Evolutionary conservation across 2,113 vertebrate genomes (phyloP).

Genomic region (Dipodomys stephensi): DNA sequence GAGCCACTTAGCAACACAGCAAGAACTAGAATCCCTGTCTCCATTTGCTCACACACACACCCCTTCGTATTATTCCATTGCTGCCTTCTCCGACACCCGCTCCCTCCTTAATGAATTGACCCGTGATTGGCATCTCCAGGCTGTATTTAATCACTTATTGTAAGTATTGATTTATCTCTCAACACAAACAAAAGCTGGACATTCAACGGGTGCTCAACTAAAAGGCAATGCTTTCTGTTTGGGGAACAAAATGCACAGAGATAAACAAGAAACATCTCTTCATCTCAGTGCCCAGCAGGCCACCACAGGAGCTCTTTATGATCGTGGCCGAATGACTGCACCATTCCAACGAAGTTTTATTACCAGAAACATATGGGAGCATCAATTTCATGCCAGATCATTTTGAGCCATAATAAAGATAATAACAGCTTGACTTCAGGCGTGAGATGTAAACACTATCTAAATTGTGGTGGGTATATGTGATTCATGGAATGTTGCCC

Average conservation of each 20-base stretch:
- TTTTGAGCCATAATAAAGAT: slow-evolving; percentile 48
- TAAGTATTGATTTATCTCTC: slow-evolving; percentile 47
- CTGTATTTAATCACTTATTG: slow-evolving; percentile 47
- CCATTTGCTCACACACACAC: neutral
- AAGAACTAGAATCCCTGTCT: neutral
- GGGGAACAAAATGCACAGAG: neutral
- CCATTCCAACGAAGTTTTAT: slow-evolving; percentile 62
- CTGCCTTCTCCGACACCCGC: rapidly evolving
- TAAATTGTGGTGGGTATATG: neutral
- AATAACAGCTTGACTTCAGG: slow-evolving; percentile 51
- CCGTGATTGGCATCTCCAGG: neutral
- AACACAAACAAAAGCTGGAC: slow-evolving; percentile 37
- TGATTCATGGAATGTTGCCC: rapidly evolving
- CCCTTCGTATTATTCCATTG: neutral
- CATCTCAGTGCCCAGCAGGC: neutral
- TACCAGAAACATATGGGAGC: slow-evolving; percentile 39
- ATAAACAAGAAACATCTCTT: neutral
- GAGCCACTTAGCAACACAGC: neutral
- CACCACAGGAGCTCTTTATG: neutral
- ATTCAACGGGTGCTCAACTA: neutral
- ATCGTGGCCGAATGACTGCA: neutral
- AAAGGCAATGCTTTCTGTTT: slow-evolving; percentile 44
- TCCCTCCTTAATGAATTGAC: slow-evolving; percentile 8
- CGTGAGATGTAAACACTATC: slow-evolving; percentile 17
- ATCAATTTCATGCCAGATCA: slow-evolving; percentile 47